Evolutionary conservation across 2,888 invertebrate species (phyloP).

Genomic region (Drosophila affinis): DNA sequence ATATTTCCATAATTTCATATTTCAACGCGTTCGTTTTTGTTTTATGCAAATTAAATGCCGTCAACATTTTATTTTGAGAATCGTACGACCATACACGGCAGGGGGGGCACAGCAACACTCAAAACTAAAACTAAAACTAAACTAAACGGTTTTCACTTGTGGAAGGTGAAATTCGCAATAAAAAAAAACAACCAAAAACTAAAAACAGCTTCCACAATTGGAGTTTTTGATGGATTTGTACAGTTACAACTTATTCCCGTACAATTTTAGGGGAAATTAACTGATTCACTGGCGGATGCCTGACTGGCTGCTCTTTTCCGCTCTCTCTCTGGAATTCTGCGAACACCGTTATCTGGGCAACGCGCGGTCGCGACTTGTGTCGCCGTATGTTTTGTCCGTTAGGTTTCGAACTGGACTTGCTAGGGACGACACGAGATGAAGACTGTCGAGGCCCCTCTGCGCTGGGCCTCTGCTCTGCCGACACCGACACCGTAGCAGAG

Average conservation of each 20-base stretch:
- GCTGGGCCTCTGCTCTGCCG: conserved; percentile 14
- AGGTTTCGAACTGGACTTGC: conserved; percentile 59
- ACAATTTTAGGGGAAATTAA: background rate
- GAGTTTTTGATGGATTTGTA: background rate
- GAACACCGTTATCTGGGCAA: conserved; percentile 15
- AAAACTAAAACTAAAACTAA: conserved; percentile 1
- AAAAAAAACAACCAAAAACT: no score
- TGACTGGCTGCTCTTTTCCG: background rate
- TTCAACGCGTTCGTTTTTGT: conserved; percentile 22
- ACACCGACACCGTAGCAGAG: conserved; percentile 32
- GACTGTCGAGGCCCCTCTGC: conserved; percentile 44
- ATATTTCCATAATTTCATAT: conserved; percentile 52
- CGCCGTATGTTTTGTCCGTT: conserved; percentile 28
- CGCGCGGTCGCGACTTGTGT: conserved; percentile 26
- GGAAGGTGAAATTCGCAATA: conserved; percentile 18
- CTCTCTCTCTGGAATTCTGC: background rate
- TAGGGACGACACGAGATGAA: conserved; percentile 66
- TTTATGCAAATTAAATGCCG: conserved; percentile 48
- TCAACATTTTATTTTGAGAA: conserved; percentile 46
- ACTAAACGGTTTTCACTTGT: conserved; percentile 36
- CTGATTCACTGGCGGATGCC: background rate
- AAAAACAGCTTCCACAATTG: conserved; percentile 3
- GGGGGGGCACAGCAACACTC: conserved; percentile 4
- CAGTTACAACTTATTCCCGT: background rate
- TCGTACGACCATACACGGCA: conserved; percentile 31